A percentile compares a stretch with the other conserved stretches of the same genome.
Evolutionary conservation across 2,797 vertebrate species (phyloP).

Genomic region (Ptychobarbus kaznakovi): DNA sequence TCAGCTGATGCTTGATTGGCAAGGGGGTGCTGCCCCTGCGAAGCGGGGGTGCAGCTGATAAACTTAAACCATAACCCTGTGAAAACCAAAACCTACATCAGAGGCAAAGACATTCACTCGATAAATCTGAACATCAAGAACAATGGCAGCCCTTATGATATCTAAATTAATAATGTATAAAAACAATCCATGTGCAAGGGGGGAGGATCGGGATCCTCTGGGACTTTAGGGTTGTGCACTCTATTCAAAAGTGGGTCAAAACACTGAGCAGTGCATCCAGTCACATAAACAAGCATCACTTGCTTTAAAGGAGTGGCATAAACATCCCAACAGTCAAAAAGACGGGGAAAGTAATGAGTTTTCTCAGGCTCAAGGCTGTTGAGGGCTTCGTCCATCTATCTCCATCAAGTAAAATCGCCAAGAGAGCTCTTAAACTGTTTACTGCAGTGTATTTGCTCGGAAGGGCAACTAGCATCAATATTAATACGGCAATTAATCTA

Average conservation of each 20-base stretch:
- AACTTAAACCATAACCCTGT: constrained; percentile 79
- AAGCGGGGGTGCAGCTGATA: constrained; percentile 79
- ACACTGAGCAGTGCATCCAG: neutral
- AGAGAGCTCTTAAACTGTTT: constrained; percentile 38
- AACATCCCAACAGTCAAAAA: constrained; percentile 26
- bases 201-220: constrained; percentile 14
- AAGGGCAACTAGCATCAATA: constrained; percentile 75
- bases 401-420: constrained; percentile 26
- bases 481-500: constrained; percentile 76
- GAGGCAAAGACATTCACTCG: neutral
- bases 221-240: constrained; percentile 51
- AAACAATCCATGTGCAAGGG: constrained; percentile 6
- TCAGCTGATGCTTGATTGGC: constrained; percentile 88
- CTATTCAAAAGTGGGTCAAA: constrained; percentile 63
- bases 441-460: constrained; percentile 36
- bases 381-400: constrained; percentile 6
- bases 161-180: constrained; percentile 52
- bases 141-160: neutral
- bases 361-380: neutral
- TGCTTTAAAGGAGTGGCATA: neutral
- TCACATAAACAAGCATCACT: constrained; percentile 33
- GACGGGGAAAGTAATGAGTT: neutral
- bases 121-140: constrained; percentile 13
- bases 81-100: constrained; percentile 30
- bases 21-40: constrained; percentile 89